Base-by-base conservation (phyloP, 1,140 invertebrate species). In the Pogonomyrmex barbatus region DNA sequence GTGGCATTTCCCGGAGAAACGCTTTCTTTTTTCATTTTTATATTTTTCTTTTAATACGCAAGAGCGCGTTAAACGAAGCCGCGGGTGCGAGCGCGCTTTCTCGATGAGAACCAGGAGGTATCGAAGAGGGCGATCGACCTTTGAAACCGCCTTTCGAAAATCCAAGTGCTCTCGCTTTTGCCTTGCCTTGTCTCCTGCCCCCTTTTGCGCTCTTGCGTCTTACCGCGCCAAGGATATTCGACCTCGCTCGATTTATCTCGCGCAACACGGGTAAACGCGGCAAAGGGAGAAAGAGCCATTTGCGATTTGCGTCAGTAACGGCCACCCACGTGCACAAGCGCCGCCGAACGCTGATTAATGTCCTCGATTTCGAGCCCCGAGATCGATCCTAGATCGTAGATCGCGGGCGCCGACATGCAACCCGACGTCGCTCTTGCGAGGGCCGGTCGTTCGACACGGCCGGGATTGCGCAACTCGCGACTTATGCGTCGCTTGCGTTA, bases 331-430 rank as follows among this genome's bases (percentile, higher is more conserved):
- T 90, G 85, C 56, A 67, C 88, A 62, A 45, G 63, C 77, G 47
- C 63, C 84, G 83, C 89, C 88, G 88, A 82, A 86, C 54, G 88
- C 67, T 91, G 87, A 91, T 90, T 91, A 90, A 91, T 91, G 90
- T 82, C 83, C 87, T 85, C 87, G 88, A 91, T 91, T 90, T 91
- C 89, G 89, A 84, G 30, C 42, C 24, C 36, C 14, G 42, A 9
- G 78, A 86, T 86, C 88, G 81, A 86, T 87, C 70, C 85, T 78
- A 87, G 88, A 91, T 91, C 88, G 86, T 85, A 91, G 79, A 90
- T 92, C 89, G 87, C 56, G 73, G 67, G 73, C 65, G 47, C 70
- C 89, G 71, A 88, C 88, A 86, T 88, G 84, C 83, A 63, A 86
- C 42, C 54, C 87, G n/a, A 65, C 87, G 71, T 89, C 81, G 79